Conservation (phyloP, 2,113 vertebrate genomes). For the Vicugna pacos region DNA sequence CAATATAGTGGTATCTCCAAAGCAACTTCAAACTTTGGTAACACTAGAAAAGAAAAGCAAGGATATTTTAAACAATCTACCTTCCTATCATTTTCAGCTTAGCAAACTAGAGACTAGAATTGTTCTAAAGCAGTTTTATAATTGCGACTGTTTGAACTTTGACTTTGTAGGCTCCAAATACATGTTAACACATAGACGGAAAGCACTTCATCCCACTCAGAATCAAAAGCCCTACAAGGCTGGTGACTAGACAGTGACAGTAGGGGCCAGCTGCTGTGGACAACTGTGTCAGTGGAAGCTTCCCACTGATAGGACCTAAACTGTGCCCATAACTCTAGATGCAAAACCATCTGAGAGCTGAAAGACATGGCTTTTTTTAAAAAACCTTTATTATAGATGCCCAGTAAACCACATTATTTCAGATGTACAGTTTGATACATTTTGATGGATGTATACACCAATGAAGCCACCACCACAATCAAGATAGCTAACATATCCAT, state of each 20-base stretch:
- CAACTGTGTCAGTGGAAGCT: background rate
- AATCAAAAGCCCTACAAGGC: background rate
- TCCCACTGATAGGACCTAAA: background rate
- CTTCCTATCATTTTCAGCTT: background rate
- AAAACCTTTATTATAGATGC: too few species aligned
- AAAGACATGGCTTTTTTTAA: background rate
- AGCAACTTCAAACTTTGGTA: constrained; percentile 93
- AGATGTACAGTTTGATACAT: too few species aligned
- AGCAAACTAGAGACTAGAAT: background rate
- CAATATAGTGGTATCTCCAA: constrained; percentile 86
- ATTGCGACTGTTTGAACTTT: background rate
- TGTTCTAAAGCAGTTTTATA: background rate
- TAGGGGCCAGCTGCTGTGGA: background rate
- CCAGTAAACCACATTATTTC: too few species aligned
- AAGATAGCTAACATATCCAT: too few species aligned
- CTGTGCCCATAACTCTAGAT: background rate
- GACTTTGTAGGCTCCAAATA: background rate
- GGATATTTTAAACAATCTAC: constrained; percentile 19
- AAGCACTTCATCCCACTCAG: background rate
- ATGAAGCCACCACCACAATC: too few species aligned
- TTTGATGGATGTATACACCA: too few species aligned
- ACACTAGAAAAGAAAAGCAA: constrained; percentile 86
- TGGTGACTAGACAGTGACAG: background rate
- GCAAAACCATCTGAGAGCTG: background rate
- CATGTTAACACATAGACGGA: background rate